These are phyloP conservation scores for Cossypha caffra DNA, from an alignment of 2,797 vertebrate species.

Conservation along the genomic window DNA sequence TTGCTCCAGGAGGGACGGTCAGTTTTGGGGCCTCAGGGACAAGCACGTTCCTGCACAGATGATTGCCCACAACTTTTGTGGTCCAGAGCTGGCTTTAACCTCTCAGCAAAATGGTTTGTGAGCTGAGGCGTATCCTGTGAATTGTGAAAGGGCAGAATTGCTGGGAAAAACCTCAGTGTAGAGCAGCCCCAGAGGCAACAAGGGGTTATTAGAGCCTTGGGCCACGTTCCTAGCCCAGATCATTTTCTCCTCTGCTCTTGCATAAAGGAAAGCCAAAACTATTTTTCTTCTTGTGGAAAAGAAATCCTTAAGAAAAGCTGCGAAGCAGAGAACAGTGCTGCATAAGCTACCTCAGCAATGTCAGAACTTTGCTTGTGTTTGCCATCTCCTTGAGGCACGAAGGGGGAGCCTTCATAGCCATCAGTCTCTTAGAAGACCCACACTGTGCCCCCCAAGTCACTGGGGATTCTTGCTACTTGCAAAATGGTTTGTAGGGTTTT, in stretches of 20 bases:
- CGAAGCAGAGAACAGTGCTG: neutral
- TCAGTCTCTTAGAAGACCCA: neutral
- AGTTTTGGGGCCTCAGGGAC: neutral
- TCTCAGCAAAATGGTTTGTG: neutral
- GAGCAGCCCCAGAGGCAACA: neutral
- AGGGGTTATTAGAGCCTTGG: neutral
- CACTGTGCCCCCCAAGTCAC: accelerated
- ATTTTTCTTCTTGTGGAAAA: neutral
- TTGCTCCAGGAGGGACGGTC: neutral
- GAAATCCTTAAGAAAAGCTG: neutral
- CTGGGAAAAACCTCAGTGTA: neutral
- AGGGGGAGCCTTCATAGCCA: accelerated
- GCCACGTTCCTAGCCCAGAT: neutral
- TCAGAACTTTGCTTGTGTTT: neutral
- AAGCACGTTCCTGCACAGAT: neutral
- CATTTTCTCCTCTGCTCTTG: neutral
- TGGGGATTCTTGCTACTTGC: neutral
- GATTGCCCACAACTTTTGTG: neutral
- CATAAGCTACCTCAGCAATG: neutral
- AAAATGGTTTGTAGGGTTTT: neutral
- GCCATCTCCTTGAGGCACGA: neutral
- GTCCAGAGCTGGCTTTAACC: neutral
- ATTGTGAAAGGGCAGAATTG: neutral
- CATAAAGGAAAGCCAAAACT: neutral
- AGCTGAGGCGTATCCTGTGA: neutral